Evolutionary conservation across 2,113 vertebrate genomes (phyloP).

Genomic region (Rissa tridactyla): DNA sequence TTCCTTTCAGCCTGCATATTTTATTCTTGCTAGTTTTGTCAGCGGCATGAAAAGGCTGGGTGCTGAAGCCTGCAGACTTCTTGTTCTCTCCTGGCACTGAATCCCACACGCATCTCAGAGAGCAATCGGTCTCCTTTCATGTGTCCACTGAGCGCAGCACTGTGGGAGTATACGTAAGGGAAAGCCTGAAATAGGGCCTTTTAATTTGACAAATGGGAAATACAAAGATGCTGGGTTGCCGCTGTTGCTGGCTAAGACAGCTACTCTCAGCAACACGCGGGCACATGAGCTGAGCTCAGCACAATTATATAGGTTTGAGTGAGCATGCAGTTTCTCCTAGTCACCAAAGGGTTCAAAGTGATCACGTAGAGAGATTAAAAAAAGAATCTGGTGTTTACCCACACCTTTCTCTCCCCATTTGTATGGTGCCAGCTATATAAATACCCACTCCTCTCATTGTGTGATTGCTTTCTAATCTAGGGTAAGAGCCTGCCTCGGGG

Average conservation of each 20-base stretch:
- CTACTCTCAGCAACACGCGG: neutral
- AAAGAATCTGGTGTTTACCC: neutral
- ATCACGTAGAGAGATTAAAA: neutral
- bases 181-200: neutral
- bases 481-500: neutral
- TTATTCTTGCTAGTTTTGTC: neutral
- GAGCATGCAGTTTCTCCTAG: neutral
- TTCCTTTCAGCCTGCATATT: neutral
- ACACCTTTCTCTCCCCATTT: neutral
- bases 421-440: neutral
- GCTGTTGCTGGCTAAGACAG: neutral
- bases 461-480: neutral
- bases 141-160: neutral
- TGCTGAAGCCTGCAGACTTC: neutral
- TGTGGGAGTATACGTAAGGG: neutral
- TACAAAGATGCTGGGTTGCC: neutral
- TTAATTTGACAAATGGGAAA: conserved; percentile 5
- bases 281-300: neutral
- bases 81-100: neutral
- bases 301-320: neutral
- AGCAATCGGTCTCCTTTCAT: neutral
- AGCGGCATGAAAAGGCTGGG: neutral
- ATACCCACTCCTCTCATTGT: neutral
- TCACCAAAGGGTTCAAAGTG: neutral
- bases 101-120: neutral